A percentile compares a stretch with the other conserved stretches of the same genome.
Conservation (phyloP, 2,113 vertebrate species). For the Delphinus delphis region DNA sequence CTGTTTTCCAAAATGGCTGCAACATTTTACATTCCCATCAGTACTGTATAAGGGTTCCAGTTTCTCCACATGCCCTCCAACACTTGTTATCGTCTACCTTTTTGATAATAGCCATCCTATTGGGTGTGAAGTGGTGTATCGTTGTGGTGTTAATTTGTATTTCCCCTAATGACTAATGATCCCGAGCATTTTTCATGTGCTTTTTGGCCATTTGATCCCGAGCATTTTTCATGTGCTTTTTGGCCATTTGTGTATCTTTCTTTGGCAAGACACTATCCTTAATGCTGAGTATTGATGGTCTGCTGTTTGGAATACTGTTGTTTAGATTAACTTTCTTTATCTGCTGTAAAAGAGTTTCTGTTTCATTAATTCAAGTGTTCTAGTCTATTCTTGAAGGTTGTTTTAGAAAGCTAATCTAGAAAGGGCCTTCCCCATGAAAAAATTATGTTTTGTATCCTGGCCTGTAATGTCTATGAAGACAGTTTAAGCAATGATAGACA, state of each 20-base stretch:
- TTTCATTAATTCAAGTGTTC: slow-evolving; percentile 27
- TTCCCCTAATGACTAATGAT: neutral
- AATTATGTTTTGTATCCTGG: neutral
- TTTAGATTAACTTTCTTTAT: neutral
- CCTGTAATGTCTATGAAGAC: slow-evolving; percentile 27
- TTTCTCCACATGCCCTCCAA: neutral
- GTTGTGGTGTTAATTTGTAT: slow-evolving; percentile 10
- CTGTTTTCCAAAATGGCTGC: neutral
- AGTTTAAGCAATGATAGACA: neutral
- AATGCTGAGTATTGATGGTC: neutral
- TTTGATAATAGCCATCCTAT: neutral
- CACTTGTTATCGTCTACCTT: neutral
- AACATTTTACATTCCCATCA: neutral
- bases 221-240: neutral
- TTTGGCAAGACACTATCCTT: slow-evolving; percentile 25
- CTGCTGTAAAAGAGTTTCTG: neutral
- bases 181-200: neutral
- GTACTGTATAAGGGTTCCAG: neutral
- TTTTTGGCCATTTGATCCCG: neutral
- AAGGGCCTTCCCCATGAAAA: neutral
- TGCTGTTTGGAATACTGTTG: neutral
- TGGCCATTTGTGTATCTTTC: neutral
- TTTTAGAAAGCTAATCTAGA: slow-evolving; percentile 22
- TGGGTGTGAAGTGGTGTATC: neutral
- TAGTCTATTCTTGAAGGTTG: slow-evolving; percentile 32